These are phyloP conservation scores for Myotis brandtii DNA, from an alignment of 2,113 vertebrate genomes.

Conservation along the genomic window DNA sequence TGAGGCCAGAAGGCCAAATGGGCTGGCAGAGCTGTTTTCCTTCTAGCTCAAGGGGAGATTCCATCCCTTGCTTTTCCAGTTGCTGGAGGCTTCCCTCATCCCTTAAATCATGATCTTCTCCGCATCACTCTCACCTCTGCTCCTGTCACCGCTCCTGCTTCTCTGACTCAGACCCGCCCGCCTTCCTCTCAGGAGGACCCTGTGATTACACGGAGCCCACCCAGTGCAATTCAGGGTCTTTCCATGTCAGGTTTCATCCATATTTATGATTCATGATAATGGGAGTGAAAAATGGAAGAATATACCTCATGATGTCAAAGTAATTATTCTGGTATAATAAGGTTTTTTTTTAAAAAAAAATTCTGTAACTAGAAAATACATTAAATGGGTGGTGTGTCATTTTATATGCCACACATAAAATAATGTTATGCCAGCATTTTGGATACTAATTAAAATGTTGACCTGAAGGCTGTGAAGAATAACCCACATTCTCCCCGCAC, in stretches of 20 bases:
- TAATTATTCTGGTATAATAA: neutral
- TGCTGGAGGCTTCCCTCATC: neutral
- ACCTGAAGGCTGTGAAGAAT: neutral
- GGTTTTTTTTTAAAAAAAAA: neutral
- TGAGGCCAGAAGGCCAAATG: neutral
- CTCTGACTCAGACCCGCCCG: neutral
- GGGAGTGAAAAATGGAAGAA: neutral
- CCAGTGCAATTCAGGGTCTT: neutral
- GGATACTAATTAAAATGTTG: neutral
- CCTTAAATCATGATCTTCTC: rapidly evolving
- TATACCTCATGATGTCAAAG: neutral
- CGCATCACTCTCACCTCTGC: neutral
- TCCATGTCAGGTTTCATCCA: neutral
- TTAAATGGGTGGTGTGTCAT: neutral
- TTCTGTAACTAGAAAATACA: neutral
- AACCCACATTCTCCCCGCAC: neutral
- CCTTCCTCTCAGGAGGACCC: neutral
- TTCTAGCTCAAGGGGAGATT: too few species aligned
- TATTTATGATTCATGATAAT: neutral
- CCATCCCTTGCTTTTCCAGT: neutral
- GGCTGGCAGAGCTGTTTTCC: too few species aligned
- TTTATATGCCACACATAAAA: neutral
- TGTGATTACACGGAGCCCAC: too few species aligned
- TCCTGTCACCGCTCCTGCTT: neutral
- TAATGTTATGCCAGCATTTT: neutral